Base-by-base conservation (phyloP, 2,888 invertebrate species). In the Phortica magna region DNA sequence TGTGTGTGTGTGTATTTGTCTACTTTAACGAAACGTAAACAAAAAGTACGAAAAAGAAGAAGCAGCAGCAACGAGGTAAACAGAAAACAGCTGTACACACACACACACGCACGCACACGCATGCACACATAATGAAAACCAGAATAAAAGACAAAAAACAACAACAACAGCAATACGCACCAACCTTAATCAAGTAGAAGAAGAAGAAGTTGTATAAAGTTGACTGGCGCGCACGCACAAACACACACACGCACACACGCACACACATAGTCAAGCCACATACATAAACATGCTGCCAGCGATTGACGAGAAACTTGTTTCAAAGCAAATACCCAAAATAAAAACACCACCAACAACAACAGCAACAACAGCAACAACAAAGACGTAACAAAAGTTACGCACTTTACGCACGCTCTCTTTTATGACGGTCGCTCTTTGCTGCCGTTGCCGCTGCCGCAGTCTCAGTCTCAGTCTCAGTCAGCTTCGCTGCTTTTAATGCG, bases 21-120 rank as follows among this genome's bases (percentile, higher is more conserved):
- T 71, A 31, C 70, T 22, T 31, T 55, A 55, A 78, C 87, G 83
- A 87, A 85, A 85, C 88, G 85, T 85, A 85, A 85, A 85, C 85
- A 85, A 85, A 85, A 88, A 87, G 39, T 81, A 88, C 88, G 85
- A 87, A 88, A 68, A 83, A 83, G 88, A 85, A 87, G 82, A 85
- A 81, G 87, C 85, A 87, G 85, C 87, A 87, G 84, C 88, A 85
- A 88, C 84, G 85, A 85, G 82, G 88, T 85, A 85, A 85, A 85
- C 85, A 88, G 88, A 86, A 86, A 86, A 88, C 86, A 86, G 86
- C 86, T 86, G 86, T 86, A 86, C 84, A 86, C 88, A 86, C 87
- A 88, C 82, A 67, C 48, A 41, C 75, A 61, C 53, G 19, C 61
- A 14, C 6, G 7, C 10, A 67, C 67, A 67, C 48, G 41, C 75